Base-by-base conservation (phyloP, 2,888 invertebrate species). In the Elysia crispata region DNA sequence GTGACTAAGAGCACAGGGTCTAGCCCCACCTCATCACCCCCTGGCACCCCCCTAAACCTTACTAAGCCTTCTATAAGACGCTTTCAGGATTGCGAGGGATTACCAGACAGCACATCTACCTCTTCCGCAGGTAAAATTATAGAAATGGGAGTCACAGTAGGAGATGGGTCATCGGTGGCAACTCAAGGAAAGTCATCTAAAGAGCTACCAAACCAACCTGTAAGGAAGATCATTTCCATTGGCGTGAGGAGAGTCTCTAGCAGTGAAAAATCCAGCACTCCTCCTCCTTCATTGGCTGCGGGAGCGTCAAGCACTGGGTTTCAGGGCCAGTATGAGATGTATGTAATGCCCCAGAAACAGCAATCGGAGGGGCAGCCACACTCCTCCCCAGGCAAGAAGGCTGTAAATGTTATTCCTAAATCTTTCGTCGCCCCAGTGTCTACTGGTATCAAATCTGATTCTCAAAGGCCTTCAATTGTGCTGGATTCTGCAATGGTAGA, bases 221-320 rank as follows among this genome's bases (percentile, higher is more conserved):
- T 50, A 31, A 73, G 64, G 30, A 77, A 69, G 41, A 30, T 78
- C 5, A 78, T 78, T 20, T 72, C 78, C 33, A 60, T 78, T 31
- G 76, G 57, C 18, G 69, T 76, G 33, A 41, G 31, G 1, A 28
- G 73, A 31, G 49, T 64, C 8, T 64, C 73, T 30, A 62, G 33
- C 3, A n/a, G 0, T 70, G 77, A 70, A 50, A 57, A 23, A 20
- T 18, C 20, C 20, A 60, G 31, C 15, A 33, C 60, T 41, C 41
- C 41, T 41, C 41, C 41, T 11, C 41, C 41, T 41, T 41, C 41
- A 6, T 41, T 11, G 11, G 41, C 5, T 11, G 41, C 5, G 41
- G 41, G 5, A 11, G 5, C 41, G 31, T 20, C 6, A 15, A 5
- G 54, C 23, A 30, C 49, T 23, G 54, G 33, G 54, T 8, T 18